Evolutionary conservation across 1,140 invertebrate genomes (phyloP), one percentile per base, ranked within the genome.

Genomic region (Heterodera schachtii): DNA sequence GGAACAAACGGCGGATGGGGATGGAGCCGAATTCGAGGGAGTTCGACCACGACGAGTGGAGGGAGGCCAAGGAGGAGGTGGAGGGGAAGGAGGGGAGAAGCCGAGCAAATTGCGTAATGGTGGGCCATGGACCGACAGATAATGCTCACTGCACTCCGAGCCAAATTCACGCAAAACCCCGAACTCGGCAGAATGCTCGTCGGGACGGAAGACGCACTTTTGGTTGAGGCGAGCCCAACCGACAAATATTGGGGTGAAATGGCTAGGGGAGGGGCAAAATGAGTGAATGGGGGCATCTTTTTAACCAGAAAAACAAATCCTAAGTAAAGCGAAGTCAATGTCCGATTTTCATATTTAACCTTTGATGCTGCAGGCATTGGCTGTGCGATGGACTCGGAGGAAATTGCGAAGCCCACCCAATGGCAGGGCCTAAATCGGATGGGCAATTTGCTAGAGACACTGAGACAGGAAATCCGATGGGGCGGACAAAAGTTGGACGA

Each of bases 1-100:
- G 76, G 60, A 11, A 67, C 16, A 21, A 60, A 44, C 31, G 21
- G 46, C 60, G 60, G 9, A 41, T 44, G 6, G 60, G 76, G n/a
- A 19, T 69, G 43, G 76, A 78, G 46, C 69, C 69, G 19, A 78
- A 66, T 19, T 8, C 76, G 13, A 31, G 76, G 46, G 13, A n/a
- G 16, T 78, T 78, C 46, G 60, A 78, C 43, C 76, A 78, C 47
- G 76, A 78, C n/a, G 76, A 78, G 46, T 78, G 76, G 76, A 78
- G 76, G 11, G 1, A 44, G 47, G 76, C 41, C 1, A 78, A 78
- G 69, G 21, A 21, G 21, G 52, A 78, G 9, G 76, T 78, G 43
- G n/a, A n/a, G 49, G 11, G 6, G 49, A 52, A 8, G 49, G 49
- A 52, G 6, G 49, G 49, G 0, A 52, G n/a, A n/a, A n/a, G n/a